Base-by-base conservation (phyloP, 2,113 vertebrate genomes). In the Cyprinodon tularosa region DNA sequence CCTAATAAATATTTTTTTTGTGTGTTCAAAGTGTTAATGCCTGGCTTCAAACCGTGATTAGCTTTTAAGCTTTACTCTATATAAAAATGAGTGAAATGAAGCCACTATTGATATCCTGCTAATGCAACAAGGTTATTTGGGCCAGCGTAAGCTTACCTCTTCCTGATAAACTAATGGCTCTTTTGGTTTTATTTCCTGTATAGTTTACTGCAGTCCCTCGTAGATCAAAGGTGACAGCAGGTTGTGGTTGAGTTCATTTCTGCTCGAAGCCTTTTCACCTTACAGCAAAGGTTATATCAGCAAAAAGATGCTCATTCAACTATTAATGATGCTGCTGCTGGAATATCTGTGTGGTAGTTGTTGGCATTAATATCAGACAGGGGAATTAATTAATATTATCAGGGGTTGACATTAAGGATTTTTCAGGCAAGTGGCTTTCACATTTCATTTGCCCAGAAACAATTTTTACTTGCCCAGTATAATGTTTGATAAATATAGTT, bases 121-220 rank as follows among this genome's bases (percentile, higher is more conserved):
- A 29, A 69, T 72, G 79, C 81, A 70, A 22, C 48, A 1, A 29
- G 70, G 68, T 68, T 71, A 74, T 45, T 38, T 45, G 29, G 66
- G 70, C 48, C 67, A 48, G 74, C 62, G 45, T 69, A 3, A 80
- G 48, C 75, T 36, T 73, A 69, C 78, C 68, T 78, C 88, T 87
- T 91, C 88, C 91, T 88, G 88, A 84, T 71, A 71, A 86, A 72
- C 81, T 90, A 83, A 88, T 82, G 4, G 85, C 63, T 80, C 80
- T 84, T 72, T 47, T 0, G 72, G 85, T 86, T 87, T 40, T 82
- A 86, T 89, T 88, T 91, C 78, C 88, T 85, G 86, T 72, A 82
- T 76, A 75, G 71, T 89, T 92, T 92, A 84, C 92, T 90, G 89
- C 74, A 81, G 66, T 84, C 77, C 77, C 86, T 66, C 45, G 40